Conservation (phyloP, 2,888 invertebrate genomes). For the Orthosia cruda region DNA sequence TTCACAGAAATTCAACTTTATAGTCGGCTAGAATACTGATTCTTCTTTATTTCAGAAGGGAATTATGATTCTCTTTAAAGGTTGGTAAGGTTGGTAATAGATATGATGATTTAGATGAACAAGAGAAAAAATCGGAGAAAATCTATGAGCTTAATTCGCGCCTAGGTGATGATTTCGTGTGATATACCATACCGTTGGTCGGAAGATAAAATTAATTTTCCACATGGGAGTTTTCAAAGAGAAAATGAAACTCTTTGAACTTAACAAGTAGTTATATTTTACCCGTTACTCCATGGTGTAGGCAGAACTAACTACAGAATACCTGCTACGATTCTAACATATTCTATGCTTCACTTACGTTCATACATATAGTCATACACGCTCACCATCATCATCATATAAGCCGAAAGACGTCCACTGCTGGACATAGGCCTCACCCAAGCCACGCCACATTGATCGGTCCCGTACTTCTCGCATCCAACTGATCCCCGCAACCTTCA, state of each 20-base stretch:
- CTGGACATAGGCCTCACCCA: no score
- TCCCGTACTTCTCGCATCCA: no score
- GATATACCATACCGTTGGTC: background rate
- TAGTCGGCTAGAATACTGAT: slow-evolving; percentile 58
- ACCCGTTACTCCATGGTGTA: no score
- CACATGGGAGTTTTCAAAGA: background rate
- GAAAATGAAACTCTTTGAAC: background rate
- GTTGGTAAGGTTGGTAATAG: slow-evolving; percentile 29
- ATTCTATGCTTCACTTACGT: no score
- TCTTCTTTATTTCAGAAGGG: slow-evolving; percentile 28
- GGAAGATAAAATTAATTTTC: background rate
- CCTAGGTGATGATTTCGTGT: slow-evolving; percentile 9
- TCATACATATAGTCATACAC: no score
- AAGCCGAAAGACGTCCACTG: no score
- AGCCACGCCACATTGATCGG: no score
- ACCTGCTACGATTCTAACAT: no score
- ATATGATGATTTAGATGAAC: slow-evolving; percentile 31
- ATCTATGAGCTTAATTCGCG: background rate
- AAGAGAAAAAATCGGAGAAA: background rate
- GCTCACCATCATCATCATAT: no score
- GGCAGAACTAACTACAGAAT: no score
- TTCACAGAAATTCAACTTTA: slow-evolving; percentile 38
- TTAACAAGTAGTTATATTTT: background rate
- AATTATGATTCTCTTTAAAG: slow-evolving; percentile 21
- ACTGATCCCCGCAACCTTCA: no score